phyloP scores from a whole-genome alignment of 2,113 vertebrate species.

The Ellobius talpinus region DNA sequence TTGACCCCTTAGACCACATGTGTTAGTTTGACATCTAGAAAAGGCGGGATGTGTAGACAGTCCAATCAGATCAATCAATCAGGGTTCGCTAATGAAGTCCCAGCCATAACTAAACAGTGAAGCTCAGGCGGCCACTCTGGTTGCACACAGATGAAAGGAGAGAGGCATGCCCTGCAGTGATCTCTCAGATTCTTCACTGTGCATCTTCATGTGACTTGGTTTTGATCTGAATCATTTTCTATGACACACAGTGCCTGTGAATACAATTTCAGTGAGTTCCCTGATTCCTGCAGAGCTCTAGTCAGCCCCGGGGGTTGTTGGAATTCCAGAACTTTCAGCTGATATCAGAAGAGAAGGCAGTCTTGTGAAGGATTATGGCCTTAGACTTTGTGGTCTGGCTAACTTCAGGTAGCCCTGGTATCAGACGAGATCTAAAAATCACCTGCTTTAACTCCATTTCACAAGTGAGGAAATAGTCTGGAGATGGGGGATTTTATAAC shows the following conservation, averaged over 20 bases:
- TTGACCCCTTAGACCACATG: background rate
- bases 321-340: background rate
- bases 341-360: background rate
- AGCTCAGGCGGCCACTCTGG: background rate
- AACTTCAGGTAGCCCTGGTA: background rate
- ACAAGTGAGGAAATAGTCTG: background rate
- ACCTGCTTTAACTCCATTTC: background rate
- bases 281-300: background rate
- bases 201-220: background rate
- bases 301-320: background rate
- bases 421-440: background rate
- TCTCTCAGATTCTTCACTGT: background rate
- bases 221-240: background rate
- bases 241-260: background rate
- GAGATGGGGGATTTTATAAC: background rate
- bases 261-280: conserved; percentile 13
- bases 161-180: background rate
- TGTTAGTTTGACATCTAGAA: background rate
- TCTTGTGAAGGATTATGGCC: background rate
- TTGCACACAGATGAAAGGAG: background rate
- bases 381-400: background rate
- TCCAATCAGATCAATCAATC: background rate
- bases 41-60: background rate
- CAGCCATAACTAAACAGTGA: background rate
- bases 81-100: background rate